Percentiles rank a stretch among this genome's conserved stretches.
These are phyloP conservation scores for Drosophila lini DNA, from an alignment of 1,140 invertebrate species.

Conservation along the genomic window DNA sequence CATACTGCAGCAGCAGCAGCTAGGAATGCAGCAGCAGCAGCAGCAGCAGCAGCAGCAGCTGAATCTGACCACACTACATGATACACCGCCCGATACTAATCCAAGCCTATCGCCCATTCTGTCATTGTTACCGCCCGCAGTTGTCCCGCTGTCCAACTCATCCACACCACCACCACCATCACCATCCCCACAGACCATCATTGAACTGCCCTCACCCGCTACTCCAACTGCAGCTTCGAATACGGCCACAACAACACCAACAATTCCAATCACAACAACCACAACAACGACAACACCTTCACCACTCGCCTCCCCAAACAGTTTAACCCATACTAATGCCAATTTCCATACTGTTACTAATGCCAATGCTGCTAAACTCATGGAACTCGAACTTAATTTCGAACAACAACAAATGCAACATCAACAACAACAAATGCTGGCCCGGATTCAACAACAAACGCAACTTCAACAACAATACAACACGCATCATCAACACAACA, in stretches of 20 bases:
- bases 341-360: constrained; percentile 82
- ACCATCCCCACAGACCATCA: constrained; percentile 47
- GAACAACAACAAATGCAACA: constrained; percentile 67
- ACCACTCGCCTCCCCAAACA: constrained; percentile 53
- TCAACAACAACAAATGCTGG: constrained; percentile 79
- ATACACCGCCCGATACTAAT: constrained; percentile 67
- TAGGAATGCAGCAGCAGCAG: constrained; percentile 45
- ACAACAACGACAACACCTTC: constrained; percentile 39
- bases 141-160: constrained; percentile 67
- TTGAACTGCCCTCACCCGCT: constrained; percentile 41
- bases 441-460: constrained; percentile 79
- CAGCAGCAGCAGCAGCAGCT: constrained; percentile 46
- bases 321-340: constrained; percentile 81
- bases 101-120: constrained; percentile 72
- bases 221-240: constrained; percentile 28
- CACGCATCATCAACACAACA: constrained; percentile 59
- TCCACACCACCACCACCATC: constrained; percentile 55
- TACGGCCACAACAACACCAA: constrained; percentile 40
- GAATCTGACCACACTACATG: constrained; percentile 45
- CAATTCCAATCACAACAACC: constrained; percentile 27
- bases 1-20: constrained; percentile 48
- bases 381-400: constrained; percentile 49
- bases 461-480: constrained; percentile 82
- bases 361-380: constrained; percentile 66
- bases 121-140: constrained; percentile 78